Evolutionary conservation across 2,797 vertebrate species (phyloP).

Genomic region (Rhinogobio ventralis): DNA sequence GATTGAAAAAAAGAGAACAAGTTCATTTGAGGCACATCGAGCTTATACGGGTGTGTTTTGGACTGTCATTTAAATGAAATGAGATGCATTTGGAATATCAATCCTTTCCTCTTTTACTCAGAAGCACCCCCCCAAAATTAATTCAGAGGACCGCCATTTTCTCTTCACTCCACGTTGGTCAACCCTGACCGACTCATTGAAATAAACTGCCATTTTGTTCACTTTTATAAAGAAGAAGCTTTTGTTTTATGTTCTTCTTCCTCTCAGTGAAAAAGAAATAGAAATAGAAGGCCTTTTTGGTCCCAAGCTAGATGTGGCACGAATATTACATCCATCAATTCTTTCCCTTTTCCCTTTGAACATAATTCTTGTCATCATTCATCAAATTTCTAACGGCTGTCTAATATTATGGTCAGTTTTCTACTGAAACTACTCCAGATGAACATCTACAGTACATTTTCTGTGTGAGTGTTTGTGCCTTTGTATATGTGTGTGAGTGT

Average conservation of each 20-base stretch:
- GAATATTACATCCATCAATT: constrained; percentile 58
- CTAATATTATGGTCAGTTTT: constrained; percentile 36
- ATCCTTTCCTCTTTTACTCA: constrained; percentile 59
- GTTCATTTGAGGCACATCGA: constrained; percentile 27
- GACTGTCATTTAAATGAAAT: constrained; percentile 68
- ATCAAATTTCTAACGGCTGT: constrained; percentile 21
- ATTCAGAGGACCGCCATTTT: constrained; percentile 27
- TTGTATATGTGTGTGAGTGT: constrained; percentile 18
- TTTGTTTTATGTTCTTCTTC: constrained; percentile 42
- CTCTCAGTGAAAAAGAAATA: constrained; percentile 16
- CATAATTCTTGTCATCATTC: constrained; percentile 26
- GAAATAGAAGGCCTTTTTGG: not conserved
- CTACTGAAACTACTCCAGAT: not conserved
- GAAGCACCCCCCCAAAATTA: constrained; percentile 17
- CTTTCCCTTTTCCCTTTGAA: constrained; percentile 24
- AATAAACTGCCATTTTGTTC: constrained; percentile 53
- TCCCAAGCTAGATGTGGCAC: not conserved
- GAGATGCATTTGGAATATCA: constrained; percentile 72
- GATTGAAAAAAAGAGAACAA: constrained; percentile 26
- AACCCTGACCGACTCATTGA: constrained; percentile 66
- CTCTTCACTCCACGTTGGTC: constrained; percentile 48
- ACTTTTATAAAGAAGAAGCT: not conserved
- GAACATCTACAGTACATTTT: not conserved
- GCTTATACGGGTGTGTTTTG: constrained; percentile 58
- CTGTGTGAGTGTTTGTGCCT: not conserved